Percentiles rank a stretch among this genome's conserved stretches.
Evolutionary conservation across 2,113 vertebrate species (phyloP).

Genomic region (Actenoides hombroni): DNA sequence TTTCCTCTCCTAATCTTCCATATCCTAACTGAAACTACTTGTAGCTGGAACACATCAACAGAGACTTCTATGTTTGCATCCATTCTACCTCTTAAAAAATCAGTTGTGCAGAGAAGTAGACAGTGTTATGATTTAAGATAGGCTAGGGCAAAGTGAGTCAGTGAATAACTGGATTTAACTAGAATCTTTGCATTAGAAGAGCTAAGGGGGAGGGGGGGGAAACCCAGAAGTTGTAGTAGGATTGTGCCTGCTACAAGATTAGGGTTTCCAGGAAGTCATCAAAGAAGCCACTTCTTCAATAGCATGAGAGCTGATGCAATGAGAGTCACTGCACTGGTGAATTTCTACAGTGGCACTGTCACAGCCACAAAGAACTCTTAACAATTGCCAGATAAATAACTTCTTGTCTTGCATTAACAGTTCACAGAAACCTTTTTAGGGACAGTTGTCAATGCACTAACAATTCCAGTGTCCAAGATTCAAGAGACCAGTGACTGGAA

Average conservation of each 20-base stretch:
- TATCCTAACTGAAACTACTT: neutral
- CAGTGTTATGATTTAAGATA: neutral
- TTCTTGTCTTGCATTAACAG: neutral
- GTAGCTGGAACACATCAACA: neutral
- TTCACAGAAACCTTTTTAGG: neutral
- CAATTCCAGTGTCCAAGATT: neutral
- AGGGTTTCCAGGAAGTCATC: rapidly evolving
- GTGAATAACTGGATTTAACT: neutral
- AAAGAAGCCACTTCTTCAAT: neutral
- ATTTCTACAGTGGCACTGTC: neutral
- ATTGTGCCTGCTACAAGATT: neutral
- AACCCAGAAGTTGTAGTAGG: neutral
- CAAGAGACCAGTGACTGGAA: neutral
- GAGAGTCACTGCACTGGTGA: neutral
- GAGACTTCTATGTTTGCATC: neutral
- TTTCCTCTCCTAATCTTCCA: neutral
- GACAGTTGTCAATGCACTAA: neutral
- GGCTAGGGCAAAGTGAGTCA: rapidly evolving
- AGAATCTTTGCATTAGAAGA: neutral
- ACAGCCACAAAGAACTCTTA: neutral
- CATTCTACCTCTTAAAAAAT: neutral
- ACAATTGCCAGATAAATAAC: neutral
- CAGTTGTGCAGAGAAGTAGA: neutral
- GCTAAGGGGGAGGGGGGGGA: rapidly evolving
- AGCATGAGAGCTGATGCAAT: neutral